Conservation (phyloP, 2,888 invertebrate genomes). For the Melanotus villosus region DNA sequence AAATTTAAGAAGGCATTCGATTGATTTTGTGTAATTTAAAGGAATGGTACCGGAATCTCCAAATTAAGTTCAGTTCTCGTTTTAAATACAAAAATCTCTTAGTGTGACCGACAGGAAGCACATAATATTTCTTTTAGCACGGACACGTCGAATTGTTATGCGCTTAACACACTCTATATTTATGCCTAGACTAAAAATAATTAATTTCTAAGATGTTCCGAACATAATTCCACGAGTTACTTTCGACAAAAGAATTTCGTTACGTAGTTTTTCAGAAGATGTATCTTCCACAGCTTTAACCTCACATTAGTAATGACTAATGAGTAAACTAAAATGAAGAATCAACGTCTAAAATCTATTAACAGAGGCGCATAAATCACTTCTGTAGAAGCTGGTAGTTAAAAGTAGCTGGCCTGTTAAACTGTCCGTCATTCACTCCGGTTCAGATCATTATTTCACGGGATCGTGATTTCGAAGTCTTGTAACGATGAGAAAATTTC, state of each 20-base stretch:
- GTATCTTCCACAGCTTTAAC: not conserved
- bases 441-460: constrained; percentile 33
- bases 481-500: constrained; percentile 11
- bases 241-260: not conserved
- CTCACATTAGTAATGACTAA: constrained; percentile 39
- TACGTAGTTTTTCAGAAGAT: no score
- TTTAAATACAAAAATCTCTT: no score
- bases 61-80: no score
- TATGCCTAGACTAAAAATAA: not conserved
- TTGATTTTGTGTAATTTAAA: no score
- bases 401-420: constrained; percentile 41
- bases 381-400: constrained; percentile 41
- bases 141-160: not conserved
- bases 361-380: constrained; percentile 43
- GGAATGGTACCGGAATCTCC: no score
- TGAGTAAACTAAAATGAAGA: constrained; percentile 38
- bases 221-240: not conserved
- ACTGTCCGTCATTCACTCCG: constrained; percentile 32
- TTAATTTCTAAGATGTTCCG: constrained; percentile 11
- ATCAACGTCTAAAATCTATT: constrained; percentile 47
- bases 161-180: not conserved
- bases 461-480: constrained; percentile 10
- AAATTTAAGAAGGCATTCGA: no score
- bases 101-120: not conserved
- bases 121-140: constrained; percentile 1